Conservation (phyloP, 2,113 vertebrate species). For the Ictalurus furcatus region DNA sequence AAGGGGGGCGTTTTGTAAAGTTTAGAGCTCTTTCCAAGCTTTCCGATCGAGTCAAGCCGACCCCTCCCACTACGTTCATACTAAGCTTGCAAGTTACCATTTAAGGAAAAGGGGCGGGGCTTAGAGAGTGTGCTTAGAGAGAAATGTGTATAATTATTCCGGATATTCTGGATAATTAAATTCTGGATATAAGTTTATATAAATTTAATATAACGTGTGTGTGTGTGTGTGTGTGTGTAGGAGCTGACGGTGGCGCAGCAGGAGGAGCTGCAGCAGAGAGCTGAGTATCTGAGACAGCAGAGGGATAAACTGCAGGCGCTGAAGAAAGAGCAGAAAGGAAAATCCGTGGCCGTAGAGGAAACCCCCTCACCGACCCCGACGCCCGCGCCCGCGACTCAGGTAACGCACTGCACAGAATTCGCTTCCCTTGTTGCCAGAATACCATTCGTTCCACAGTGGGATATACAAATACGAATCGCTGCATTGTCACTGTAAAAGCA, state of each 20-base stretch:
- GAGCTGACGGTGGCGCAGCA: conserved; percentile 79
- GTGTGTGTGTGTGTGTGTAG: conserved; percentile 64
- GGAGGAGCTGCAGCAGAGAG: conserved; percentile 86
- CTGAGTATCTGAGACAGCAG: conserved; percentile 89
- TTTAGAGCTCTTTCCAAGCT: not conserved
- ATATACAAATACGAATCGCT: not conserved
- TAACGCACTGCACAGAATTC: conserved; percentile 34
- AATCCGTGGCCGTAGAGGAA: conserved; percentile 57
- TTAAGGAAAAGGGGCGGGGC: not conserved
- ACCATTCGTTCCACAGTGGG: not conserved
- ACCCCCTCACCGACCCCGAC: conserved; percentile 52
- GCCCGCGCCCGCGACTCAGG: conserved; percentile 65
- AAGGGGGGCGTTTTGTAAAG: not conserved
- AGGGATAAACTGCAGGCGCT: conserved; percentile 87
- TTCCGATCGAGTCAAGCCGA: not conserved
- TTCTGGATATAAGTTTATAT: not conserved
- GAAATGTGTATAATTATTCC: not conserved
- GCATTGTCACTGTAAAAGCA: not conserved
- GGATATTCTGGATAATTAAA: no score
- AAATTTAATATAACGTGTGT: not conserved
- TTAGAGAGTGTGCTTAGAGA: not conserved
- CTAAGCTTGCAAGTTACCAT: not conserved
- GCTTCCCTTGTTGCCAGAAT: not conserved
- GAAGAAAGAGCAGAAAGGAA: conserved; percentile 80
- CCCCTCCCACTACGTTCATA: not conserved